Percentiles rank a stretch among this genome's conserved stretches.
Evolutionary conservation across 2,797 vertebrate genomes (phyloP).

Genomic region (Pelodytes ibericus): DNA sequence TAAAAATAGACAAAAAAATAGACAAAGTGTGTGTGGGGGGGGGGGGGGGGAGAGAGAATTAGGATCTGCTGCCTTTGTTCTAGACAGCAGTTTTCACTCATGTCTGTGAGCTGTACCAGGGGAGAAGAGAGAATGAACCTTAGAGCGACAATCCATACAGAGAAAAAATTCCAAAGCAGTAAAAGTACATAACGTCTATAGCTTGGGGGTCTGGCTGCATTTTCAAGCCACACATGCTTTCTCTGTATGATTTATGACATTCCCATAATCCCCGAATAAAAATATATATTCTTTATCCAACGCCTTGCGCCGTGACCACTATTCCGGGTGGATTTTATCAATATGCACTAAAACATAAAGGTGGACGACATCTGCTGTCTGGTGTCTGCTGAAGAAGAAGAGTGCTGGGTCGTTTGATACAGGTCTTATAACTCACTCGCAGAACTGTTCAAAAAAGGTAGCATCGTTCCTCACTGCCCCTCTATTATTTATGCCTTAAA

Average conservation of each 20-base stretch:
- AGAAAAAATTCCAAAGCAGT: constrained; percentile 41
- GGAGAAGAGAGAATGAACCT: constrained; percentile 17
- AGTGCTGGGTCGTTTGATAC: neutral
- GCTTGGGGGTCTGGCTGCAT: constrained; percentile 36
- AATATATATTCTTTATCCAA: constrained; percentile 39
- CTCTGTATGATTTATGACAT: constrained; percentile 33
- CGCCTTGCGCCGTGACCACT: constrained; percentile 24
- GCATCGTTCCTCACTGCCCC: neutral
- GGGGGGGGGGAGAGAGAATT: neutral
- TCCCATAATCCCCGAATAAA: constrained; percentile 38
- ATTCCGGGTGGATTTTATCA: constrained; percentile 34
- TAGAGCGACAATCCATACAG: constrained; percentile 13
- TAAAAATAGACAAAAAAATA: constrained; percentile 30
- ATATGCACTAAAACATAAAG: constrained; percentile 41
- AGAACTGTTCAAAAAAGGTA: neutral
- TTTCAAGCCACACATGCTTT: constrained; percentile 43
- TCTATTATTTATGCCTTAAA: neutral
- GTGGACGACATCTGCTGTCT: neutral
- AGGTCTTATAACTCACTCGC: neutral
- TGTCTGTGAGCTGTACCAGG: constrained; percentile 12
- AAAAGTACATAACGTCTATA: constrained; percentile 36
- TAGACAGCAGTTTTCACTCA: constrained; percentile 21
- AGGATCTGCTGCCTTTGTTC: constrained; percentile 3
- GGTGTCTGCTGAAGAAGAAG: neutral
- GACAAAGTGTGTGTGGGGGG: constrained; percentile 19